Base-by-base conservation (phyloP, 2,888 invertebrate species). In the Spicauda simplicius region DNA sequence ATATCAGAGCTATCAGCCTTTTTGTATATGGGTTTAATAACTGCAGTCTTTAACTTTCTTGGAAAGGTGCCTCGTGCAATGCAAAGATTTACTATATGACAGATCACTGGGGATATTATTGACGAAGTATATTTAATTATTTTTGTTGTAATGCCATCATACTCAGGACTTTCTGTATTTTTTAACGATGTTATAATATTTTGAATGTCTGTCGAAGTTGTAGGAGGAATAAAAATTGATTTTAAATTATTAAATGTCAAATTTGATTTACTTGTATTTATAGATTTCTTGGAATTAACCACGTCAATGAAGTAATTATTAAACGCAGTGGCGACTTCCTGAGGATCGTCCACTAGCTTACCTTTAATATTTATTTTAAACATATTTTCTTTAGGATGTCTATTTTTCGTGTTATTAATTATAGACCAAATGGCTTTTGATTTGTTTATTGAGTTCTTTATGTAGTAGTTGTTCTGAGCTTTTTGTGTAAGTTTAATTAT, bases 61-160 rank as follows among this genome's bases (percentile, higher is more conserved):
- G 64, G 68, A 20, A 41, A 68, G 20, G 33, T 48, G 14, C 68
- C 58, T 37, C 53, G 8, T 54, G 20, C 45, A 45, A 64, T 54
- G 50, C 64, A 54, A 25, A 60, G 20, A 56, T 69, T 69, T 33
- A 64, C 50, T 52, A 69, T 59, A 25, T 65, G 59, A n/a, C 59
- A 33, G 2, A 65, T 11, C 14, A 54, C 6, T 3, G 30, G 25
- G 11, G 65, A 54, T 18, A 65, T 41, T 12, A 19, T 14, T 14
- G 6, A 2, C 14, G 59, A 65, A n/a, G 45, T 41, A 0, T 20
- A 0, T 54, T 65, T 59, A 16, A 65, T 11, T 12, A 59, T 14
- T 20, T 30, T 65, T 12, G 53, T 65, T 2, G 53, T 6, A 0
- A 65, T 59, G 8, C 45, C 65, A 52, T 65, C 59, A 30, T 65